A percentile compares a stretch with the other conserved stretches of the same genome.
phyloP scores from a whole-genome alignment of 2,113 vertebrate species.

The Protobothrops mucrosquamatus region DNA sequence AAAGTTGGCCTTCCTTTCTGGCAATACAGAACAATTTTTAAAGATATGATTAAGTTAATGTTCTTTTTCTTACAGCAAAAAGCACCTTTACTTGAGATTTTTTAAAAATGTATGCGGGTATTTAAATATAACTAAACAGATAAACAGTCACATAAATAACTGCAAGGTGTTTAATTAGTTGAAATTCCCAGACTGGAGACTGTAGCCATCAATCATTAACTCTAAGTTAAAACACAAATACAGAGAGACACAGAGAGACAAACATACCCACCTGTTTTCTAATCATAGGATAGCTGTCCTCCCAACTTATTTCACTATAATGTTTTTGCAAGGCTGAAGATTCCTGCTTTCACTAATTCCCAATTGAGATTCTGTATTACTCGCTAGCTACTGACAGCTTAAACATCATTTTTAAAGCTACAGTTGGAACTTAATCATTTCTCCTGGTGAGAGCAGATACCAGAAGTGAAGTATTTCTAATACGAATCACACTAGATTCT shows the following conservation, averaged over 20 bases:
- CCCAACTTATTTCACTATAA: background rate
- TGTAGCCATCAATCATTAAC: background rate
- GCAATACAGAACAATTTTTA: background rate
- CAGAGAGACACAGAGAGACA: background rate
- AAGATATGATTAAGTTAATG: background rate
- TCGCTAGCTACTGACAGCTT: background rate
- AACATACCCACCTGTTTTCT: background rate
- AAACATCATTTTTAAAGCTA: conserved; percentile 3
- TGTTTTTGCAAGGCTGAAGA: background rate
- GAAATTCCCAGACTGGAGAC: background rate
- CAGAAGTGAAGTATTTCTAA: conserved; percentile 12
- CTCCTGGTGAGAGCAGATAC: background rate
- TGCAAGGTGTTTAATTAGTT: background rate
- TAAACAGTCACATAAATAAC: background rate
- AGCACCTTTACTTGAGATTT: background rate
- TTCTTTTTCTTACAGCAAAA: background rate
- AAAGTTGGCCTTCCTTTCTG: background rate
- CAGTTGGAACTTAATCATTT: background rate
- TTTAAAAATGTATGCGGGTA: background rate
- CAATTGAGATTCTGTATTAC: background rate
- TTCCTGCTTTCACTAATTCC: background rate
- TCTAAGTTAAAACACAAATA: background rate
- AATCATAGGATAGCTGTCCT: background rate
- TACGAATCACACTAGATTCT: background rate
- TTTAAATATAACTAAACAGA: background rate